phyloP scores from a whole-genome alignment of 2,888 invertebrate species.

The Idaea biselata region DNA sequence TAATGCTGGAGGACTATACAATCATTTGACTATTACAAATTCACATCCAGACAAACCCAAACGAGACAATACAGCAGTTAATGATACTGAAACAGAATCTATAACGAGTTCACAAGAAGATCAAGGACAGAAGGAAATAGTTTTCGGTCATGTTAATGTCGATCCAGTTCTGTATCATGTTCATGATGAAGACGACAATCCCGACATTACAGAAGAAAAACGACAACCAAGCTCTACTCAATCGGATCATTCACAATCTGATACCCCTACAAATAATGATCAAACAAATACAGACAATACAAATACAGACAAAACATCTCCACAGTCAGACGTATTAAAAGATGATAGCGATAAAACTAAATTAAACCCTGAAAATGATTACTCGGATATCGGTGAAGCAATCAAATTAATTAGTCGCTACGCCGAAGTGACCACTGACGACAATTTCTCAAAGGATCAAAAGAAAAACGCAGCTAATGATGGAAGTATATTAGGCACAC shows the following conservation, averaged over 20 bases:
- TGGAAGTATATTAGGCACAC: conserved; percentile 66
- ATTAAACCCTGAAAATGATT: conserved; percentile 72
- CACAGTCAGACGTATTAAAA: conserved; percentile 42
- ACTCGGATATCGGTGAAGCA: conserved; percentile 73
- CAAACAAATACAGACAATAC: conserved; percentile 20
- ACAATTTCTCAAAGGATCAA: conserved; percentile 67
- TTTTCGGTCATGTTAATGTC: conserved; percentile 70
- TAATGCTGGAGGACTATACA: conserved; percentile 45
- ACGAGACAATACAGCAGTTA: conserved; percentile 62
- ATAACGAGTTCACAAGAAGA: conserved; percentile 44
- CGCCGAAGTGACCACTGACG: conserved; percentile 75
- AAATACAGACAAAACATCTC: conserved; percentile 27
- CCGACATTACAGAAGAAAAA: conserved; percentile 27
- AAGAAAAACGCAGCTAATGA: conserved; percentile 56
- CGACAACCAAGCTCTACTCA: conserved; percentile 12
- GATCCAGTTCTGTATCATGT: conserved; percentile 56
- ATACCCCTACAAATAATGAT: conserved; percentile 4
- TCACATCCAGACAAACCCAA: conserved; percentile 67
- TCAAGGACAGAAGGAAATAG: conserved; percentile 69
- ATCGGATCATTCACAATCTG: conserved; percentile 11
- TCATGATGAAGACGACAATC: conserved; percentile 44
- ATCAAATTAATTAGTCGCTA: conserved; percentile 74
- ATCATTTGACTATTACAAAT: conserved; percentile 54
- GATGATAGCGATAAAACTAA: conserved; percentile 58
- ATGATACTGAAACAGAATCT: conserved; percentile 46